A percentile compares a stretch with the other conserved stretches of the same genome.
These are phyloP conservation scores for Neuroterus valhalla DNA, from an alignment of 1,140 invertebrate genomes.

Conservation along the genomic window DNA sequence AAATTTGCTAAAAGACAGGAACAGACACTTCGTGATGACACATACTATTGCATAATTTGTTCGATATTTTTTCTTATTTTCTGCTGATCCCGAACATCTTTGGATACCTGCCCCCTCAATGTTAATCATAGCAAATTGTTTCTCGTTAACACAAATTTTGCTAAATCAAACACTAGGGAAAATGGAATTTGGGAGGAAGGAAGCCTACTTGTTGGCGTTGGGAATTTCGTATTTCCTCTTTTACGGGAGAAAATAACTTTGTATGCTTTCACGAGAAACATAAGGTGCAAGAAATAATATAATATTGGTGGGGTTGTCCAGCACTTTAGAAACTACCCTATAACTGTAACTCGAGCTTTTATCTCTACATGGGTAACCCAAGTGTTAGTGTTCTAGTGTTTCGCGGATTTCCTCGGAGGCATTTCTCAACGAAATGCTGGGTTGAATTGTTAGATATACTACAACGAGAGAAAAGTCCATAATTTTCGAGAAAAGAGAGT, in stretches of 20 bases:
- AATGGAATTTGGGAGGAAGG: too few species aligned
- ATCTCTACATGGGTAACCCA: not conserved
- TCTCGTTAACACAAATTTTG: too few species aligned
- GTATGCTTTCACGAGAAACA: constrained; percentile 6
- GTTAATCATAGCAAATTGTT: too few species aligned
- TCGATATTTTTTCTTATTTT: too few species aligned
- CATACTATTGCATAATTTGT: too few species aligned
- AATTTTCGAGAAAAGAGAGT: not conserved
- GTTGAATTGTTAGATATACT: not conserved
- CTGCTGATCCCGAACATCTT: too few species aligned
- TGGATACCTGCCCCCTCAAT: too few species aligned
- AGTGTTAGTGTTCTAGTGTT: constrained; percentile 22
- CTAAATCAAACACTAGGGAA: too few species aligned
- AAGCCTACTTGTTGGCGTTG: too few species aligned
- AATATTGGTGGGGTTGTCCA: constrained; percentile 7
- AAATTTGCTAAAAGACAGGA: too few species aligned
- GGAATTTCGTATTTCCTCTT: not conserved
- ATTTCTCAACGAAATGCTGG: not conserved
- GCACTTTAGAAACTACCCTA: constrained; percentile 17
- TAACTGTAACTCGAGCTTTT: constrained; percentile 18
- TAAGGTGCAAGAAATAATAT: not conserved
- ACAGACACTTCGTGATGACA: too few species aligned
- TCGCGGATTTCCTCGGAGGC: constrained; percentile 13
- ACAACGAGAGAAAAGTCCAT: not conserved
- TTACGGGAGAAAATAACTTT: not conserved